Conservation (phyloP, 2,113 vertebrate species). For the Hyla sarda region DNA sequence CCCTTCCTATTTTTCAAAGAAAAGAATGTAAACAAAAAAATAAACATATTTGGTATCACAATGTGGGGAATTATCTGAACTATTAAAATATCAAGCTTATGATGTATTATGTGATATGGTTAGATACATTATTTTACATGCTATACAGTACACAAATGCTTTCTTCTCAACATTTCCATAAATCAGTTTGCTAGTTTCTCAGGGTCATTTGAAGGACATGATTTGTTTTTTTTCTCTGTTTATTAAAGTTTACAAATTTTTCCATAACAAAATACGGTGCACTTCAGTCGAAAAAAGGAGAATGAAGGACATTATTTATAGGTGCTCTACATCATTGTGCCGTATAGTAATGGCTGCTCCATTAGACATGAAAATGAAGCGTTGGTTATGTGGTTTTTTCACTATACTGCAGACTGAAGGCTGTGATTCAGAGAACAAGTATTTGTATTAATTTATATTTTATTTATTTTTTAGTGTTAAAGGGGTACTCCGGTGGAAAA, state of each 20-base stretch:
- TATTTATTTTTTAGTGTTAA: too few relatives aligned
- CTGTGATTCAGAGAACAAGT: not conserved
- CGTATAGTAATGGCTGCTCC: not conserved
- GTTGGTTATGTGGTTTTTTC: not conserved
- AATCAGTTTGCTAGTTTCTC: not conserved
- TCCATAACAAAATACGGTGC: too few relatives aligned
- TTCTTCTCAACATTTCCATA: not conserved
- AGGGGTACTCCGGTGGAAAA: too few relatives aligned
- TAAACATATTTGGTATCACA: too few relatives aligned
- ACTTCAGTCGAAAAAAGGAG: too few relatives aligned
- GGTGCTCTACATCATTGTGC: constrained; percentile 10
- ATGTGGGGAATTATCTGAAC: too few relatives aligned
- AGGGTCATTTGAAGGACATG: not conserved
- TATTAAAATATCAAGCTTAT: too few relatives aligned
- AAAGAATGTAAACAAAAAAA: too few relatives aligned
- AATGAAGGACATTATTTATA: too few relatives aligned
- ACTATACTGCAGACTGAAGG: not conserved
- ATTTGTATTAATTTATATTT: not conserved
- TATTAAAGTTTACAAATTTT: too few relatives aligned
- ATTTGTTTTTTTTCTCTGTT: not conserved
- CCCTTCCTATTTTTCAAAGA: too few relatives aligned
- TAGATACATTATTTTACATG: not conserved
- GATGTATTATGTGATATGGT: too few relatives aligned
- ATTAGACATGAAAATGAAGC: not conserved
- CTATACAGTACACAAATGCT: not conserved